Evolutionary conservation across 2,113 vertebrate genomes (phyloP).

Genomic region (Mus pahari): DNA sequence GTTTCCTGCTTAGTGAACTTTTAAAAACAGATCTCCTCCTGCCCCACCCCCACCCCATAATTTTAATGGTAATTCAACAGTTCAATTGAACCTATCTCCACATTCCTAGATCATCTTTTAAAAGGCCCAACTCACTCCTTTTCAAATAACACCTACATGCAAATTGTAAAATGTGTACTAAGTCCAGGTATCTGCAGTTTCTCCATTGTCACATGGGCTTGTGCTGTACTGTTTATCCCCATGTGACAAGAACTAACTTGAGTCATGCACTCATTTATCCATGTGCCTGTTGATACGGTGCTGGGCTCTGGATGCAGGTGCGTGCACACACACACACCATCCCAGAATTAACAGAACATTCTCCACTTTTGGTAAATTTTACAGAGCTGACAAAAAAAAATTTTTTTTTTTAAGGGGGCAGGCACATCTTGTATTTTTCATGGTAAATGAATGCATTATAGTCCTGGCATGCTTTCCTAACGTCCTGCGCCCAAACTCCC

Average conservation of each 20-base stretch:
- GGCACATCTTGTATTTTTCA: neutral
- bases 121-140: neutral
- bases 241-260: neutral
- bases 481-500: neutral
- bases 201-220: neutral
- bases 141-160: neutral
- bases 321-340: rapidly evolving
- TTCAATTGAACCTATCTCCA: neutral
- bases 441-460: rapidly evolving
- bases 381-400: neutral
- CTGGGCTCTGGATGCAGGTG: neutral
- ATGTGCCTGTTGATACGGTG: neutral
- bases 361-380: neutral
- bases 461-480: neutral
- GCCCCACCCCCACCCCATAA: neutral
- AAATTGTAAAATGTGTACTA: neutral
- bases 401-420: no score
- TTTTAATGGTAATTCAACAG: neutral
- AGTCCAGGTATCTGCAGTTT: neutral
- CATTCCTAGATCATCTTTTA: neutral
- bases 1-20: neutral
- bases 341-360: neutral
- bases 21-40: neutral
- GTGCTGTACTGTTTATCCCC: neutral
- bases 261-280: neutral